Base-by-base conservation (phyloP, 2,113 vertebrate genomes). In the Empidonax alnorum region DNA sequence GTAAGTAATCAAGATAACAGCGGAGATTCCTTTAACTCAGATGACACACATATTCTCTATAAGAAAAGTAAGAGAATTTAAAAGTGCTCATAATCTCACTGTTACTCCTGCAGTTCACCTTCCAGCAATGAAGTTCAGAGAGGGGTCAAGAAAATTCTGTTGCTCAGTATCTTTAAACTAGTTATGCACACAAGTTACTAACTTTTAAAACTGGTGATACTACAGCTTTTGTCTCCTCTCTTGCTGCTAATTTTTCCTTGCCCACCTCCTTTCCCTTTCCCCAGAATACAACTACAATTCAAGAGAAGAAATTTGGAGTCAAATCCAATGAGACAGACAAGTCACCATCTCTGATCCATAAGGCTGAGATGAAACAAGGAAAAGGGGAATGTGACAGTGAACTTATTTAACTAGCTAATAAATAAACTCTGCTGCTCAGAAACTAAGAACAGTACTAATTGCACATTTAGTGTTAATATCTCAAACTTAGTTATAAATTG, bases 401-500 rank as follows among this genome's bases (percentile, higher is more conserved):
- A 74, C 84, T 15, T 39, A 44, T 71, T 77, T 80, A 59, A 55
- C 12, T 74, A 55, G 50, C 66, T 80, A 83, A 59, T 53, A 79
- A 72, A 78, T 30, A 80, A 72, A n/a, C 23, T 66, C 47, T 44
- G 27, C 42, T 67, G 35, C 30, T 88, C 0, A 0, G 31, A 83
- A 85, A 74, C 56, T 55, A 52, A 56, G 23, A 87, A 33, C n/a
- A 62, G 39, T 42, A 44, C 11, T 73, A 74, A 47, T 4, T 66
- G 19, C n/a, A 63, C 18, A 15, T 90, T 58, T 81, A 49, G 59
- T 35, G 25, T 41, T n/a, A 47, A 3, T n/a, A 47, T 44, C 47
- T 84, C 37, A 84, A 61, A 53, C 28, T 75, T 39, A 12, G 16
- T 92, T 87, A 73, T 53, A 37, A 89, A 94, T 92, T 97, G 42